Conservation (phyloP, 37 sponge, comb jelly and placozoan genomes). For the Mnemiopsis leidyi region DNA sequence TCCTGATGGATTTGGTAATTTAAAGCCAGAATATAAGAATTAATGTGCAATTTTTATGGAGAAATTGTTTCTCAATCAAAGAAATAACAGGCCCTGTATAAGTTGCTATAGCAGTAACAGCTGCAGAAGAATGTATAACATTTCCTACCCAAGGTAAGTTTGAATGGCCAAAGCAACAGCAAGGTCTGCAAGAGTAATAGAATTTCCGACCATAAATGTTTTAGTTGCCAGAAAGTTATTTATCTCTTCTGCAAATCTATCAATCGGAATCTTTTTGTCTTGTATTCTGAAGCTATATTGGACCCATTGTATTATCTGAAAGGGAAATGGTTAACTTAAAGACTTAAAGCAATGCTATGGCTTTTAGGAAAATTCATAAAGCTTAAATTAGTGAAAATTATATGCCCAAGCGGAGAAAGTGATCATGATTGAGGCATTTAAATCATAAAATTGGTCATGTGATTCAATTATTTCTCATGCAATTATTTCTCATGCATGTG, state of each 20-base stretch:
- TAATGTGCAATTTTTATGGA: too few relatives aligned
- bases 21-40: too few relatives aligned
- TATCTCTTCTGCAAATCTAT: constrained; percentile 14
- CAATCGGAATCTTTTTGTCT: not conserved
- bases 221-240: not conserved
- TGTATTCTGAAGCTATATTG: constrained; percentile 31
- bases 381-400: not conserved
- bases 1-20: too few relatives aligned
- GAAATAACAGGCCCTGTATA: not conserved
- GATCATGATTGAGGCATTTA: too few relatives aligned
- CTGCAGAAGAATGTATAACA: too few relatives aligned
- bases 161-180: not conserved
- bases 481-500: too few relatives aligned
- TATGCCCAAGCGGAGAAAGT: not conserved
- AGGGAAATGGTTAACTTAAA: not conserved
- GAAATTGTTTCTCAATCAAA: too few relatives aligned
- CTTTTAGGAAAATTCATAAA: too few relatives aligned
- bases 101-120: too few relatives aligned
- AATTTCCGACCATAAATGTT: constrained; percentile 25
- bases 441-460: too few relatives aligned
- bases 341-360: not conserved
- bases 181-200: constrained; percentile 10
- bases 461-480: too few relatives aligned
- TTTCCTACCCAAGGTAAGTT: constrained; percentile 1
- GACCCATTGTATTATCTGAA: constrained; percentile 33